Base-by-base conservation (phyloP, 1,140 invertebrate genomes). In the Microplitis mediator region DNA sequence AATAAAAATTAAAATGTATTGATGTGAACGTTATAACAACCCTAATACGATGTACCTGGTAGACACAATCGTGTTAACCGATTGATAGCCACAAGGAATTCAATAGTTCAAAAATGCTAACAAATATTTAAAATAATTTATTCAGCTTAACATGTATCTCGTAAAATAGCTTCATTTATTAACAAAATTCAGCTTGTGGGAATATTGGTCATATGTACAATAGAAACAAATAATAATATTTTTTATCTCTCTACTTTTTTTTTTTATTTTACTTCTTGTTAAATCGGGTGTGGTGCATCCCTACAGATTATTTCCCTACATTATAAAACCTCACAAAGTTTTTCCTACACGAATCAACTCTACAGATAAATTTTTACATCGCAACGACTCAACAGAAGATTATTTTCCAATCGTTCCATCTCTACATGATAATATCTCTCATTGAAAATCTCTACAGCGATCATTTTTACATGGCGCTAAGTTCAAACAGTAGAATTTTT, bases 41-140 rank as follows among this genome's bases (percentile, higher is more conserved):
- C 79, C 79, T 82, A 76, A 80, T 83, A 85, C 81, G 77, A 83
- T 82, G 83, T 85, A 85, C 82, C 83, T 85, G 82, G 83, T 82
- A 84, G 82, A 82, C 74, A 71, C 80, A 79, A 81, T 82, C 77
- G 80, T 78, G 74, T 79, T 77, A 77, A 76, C 75, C 77, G 80
- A 80, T 78, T 80, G 77, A 67, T 75, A 80, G 81, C 78, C 79
- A 78, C 75, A 77, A 78, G 79, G 79, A 84, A 84, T 82, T 80
- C 77, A 81, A 63, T 70, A 71, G 39, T 45, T 45, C 36, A 67
- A 63, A 58, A 65, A 67, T 61, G 64, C 16, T 6, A 60, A 66
- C 51, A 71, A 63, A 60, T 16, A 31, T 23, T 23, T 11, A 73
- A 51, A 36, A 62, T 69, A 8, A 60, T 61, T 62, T 74, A 39